Evolutionary conservation across 2,797 vertebrate species (phyloP), one percentile per base, ranked within the genome.

Genomic region (Chromobotia macracanthus): DNA sequence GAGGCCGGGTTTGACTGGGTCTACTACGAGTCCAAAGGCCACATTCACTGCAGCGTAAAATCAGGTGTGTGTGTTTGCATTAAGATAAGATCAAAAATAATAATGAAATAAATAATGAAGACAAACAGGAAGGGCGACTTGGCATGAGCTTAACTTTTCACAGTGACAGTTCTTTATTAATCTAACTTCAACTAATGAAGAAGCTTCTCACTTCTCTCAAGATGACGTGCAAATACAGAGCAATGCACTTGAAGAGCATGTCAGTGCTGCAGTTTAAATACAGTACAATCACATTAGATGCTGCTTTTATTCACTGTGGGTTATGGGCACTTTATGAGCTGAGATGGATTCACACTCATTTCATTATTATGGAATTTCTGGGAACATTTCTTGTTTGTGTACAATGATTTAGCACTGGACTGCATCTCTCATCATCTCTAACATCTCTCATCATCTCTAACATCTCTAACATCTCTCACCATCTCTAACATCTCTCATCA

Each of bases 1-100:
- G 96, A 98, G 90, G 96, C 97, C 0, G 97, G 97, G 15, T 99
- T 98, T 0, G 97, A 99, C 87, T 99, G 97, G 97, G 97, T 98
- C 88, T 97, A 97, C 92, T 99, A 97, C 0, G 97, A 99, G 86
- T 98, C 97, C 88, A 97, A 98, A 84, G 96, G 95, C 0, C 97
- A 99, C 88, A 95, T 99, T 84, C 97, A 99, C 91, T 98, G 97
- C 92, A 98, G 96, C 0, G 97, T 99, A 89, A 99, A 98, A 91
- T 97, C 97, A 89, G 97, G 97, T 98, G 41, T 28, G 51, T 53
- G 53, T 44, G 23, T n/a, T n/a, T n/a, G n/a, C n/a, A n/a, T 19
- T 50, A 44, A 31, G 13, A 9, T 64, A 41, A 28, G 28, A n/a
- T n/a, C n/a, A 1, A 28, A 4, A 28, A 28, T 28, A 28, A 28